Conservation (phyloP, 2,113 vertebrate species). For the Galeopterus variegatus region DNA sequence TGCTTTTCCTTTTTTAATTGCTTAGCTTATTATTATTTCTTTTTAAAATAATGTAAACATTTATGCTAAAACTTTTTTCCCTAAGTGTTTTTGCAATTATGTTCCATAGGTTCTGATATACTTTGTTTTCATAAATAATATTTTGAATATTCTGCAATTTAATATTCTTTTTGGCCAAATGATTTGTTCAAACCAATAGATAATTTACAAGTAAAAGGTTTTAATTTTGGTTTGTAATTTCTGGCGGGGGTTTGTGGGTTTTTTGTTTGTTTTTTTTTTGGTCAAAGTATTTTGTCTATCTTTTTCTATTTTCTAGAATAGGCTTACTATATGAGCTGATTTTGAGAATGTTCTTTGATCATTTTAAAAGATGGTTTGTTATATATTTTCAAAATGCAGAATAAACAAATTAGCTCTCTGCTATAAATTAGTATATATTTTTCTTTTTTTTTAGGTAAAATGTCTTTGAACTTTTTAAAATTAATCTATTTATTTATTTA, state of each 20-base stretch:
- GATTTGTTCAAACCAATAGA: background rate
- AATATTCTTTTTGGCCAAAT: slow-evolving; percentile 42
- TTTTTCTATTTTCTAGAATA: background rate
- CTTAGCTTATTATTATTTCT: background rate
- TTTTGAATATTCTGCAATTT: slow-evolving; percentile 16
- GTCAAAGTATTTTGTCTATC: background rate
- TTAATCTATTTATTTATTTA: too few species aligned
- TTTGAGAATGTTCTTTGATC: slow-evolving; percentile 52
- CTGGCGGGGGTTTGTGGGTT: background rate
- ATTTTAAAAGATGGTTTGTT: slow-evolving; percentile 26
- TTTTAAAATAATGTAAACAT: slow-evolving; percentile 23
- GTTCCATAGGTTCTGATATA: background rate
- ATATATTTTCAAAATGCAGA: background rate
- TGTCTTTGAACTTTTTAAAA: too few species aligned
- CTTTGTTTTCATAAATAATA: slow-evolving; percentile 42
- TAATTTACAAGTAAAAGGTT: background rate
- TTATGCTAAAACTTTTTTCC: slow-evolving; percentile 28
- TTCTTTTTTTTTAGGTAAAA: background rate
- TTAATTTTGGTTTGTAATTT: background rate
- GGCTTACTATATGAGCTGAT: background rate
- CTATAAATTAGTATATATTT: background rate
- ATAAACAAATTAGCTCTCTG: background rate
- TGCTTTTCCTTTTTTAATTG: background rate
- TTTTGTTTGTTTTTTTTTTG: background rate
- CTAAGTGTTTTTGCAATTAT: slow-evolving; percentile 19